Percentiles rank a stretch among this genome's conserved stretches.
Evolutionary conservation across 2,888 invertebrate genomes (phyloP).

Genomic region (Andrena haemorrhoa): DNA sequence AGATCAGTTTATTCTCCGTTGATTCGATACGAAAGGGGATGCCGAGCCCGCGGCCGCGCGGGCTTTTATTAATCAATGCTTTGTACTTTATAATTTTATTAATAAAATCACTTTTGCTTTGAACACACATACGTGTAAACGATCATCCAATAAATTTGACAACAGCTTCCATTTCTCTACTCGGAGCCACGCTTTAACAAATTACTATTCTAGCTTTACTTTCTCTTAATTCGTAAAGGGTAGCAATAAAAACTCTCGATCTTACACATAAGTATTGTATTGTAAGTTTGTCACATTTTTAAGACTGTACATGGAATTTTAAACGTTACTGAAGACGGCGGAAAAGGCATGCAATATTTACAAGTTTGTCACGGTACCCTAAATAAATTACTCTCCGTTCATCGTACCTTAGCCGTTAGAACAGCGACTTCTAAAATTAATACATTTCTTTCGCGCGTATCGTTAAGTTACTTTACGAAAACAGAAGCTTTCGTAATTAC

Average conservation of each 20-base stretch:
- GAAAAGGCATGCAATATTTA: slow-evolving; percentile 40
- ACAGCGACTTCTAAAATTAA: background rate
- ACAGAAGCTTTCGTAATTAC: background rate
- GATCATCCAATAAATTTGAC: slow-evolving; percentile 24
- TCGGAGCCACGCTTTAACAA: background rate
- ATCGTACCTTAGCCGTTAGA: background rate
- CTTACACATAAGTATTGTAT: slow-evolving; percentile 25
- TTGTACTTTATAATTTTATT: slow-evolving; percentile 72
- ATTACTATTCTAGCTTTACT: background rate
- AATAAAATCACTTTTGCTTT: slow-evolving; percentile 70
- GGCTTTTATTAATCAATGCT: slow-evolving; percentile 64
- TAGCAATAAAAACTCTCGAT: background rate
- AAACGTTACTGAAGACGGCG: background rate
- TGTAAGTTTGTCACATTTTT: slow-evolving; percentile 16
- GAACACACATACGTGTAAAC: slow-evolving; percentile 48
- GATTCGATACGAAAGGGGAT: slow-evolving; percentile 42
- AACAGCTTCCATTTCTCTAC: background rate
- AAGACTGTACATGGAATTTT: slow-evolving; percentile 21
- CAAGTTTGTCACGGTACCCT: slow-evolving; percentile 11
- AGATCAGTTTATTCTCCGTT: slow-evolving; percentile 57
- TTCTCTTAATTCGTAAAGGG: background rate
- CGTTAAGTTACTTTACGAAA: too few species aligned
- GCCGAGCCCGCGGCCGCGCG: slow-evolving; percentile 31
- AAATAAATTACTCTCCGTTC: slow-evolving; percentile 5
- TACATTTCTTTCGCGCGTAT: too few species aligned